A percentile compares a stretch with the other conserved stretches of the same genome.
Conservation (phyloP, 2,888 invertebrate genomes). For the Philhelius pedissequus region DNA sequence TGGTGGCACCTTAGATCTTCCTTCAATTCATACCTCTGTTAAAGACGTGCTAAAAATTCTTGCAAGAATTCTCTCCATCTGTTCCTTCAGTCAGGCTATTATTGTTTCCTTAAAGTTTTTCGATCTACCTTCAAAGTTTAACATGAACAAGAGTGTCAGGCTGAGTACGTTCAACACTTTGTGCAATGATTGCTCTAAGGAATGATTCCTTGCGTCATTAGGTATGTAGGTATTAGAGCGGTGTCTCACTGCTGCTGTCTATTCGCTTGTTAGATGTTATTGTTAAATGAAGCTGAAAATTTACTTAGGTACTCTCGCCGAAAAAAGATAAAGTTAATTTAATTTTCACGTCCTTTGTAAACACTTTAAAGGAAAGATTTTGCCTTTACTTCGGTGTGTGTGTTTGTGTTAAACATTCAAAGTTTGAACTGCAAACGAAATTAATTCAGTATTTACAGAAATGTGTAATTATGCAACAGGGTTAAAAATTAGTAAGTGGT, state of each 20-base stretch:
- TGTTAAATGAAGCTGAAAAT: constrained; percentile 20
- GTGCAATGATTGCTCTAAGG: not conserved
- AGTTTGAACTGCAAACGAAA: too few species aligned
- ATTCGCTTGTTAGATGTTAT: not conserved
- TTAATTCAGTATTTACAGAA: too few species aligned
- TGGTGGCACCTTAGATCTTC: too few species aligned
- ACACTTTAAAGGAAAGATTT: not conserved
- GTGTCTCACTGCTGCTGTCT: not conserved
- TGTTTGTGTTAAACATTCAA: too few species aligned
- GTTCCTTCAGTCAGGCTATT: not conserved
- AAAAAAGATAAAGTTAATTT: not conserved
- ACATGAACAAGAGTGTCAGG: not conserved
- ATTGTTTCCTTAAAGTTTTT: not conserved
- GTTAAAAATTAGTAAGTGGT: too few species aligned
- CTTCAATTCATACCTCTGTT: too few species aligned
- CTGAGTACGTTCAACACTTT: not conserved
- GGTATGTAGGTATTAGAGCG: not conserved
- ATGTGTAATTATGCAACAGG: too few species aligned
- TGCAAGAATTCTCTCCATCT: not conserved
- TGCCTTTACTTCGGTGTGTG: not conserved
- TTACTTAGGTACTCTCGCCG: not conserved
- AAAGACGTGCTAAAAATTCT: too few species aligned
- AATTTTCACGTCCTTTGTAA: not conserved
- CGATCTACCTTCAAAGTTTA: not conserved
- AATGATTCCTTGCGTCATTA: constrained; percentile 17